Conservation (phyloP, 2,113 vertebrate genomes). For the Suricata suricatta region DNA sequence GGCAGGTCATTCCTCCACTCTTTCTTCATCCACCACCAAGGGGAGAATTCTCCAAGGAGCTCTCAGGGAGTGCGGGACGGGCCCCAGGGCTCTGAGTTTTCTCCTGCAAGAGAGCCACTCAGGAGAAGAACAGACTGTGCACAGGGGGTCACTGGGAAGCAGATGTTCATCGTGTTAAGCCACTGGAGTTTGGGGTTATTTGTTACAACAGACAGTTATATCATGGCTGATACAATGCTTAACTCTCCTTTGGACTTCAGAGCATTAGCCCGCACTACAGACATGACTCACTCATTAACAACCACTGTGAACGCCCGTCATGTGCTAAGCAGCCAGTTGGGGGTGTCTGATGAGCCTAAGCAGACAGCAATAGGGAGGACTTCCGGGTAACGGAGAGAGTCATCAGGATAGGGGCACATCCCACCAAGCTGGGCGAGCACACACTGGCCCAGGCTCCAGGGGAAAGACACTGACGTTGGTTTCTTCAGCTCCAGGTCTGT, state of each 20-base stretch:
- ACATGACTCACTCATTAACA: not conserved
- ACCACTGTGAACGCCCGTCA: not conserved
- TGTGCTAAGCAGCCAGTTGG: not conserved
- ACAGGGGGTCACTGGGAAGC: not conserved
- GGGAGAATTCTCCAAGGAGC: not conserved
- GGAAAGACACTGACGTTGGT: not conserved
- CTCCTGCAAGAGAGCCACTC: not conserved
- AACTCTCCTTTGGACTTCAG: not conserved
- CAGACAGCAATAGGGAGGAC: not conserved
- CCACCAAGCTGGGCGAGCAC: too few species aligned
- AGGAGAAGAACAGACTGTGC: not conserved
- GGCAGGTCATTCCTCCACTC: fast-evolving
- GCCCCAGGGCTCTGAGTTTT: not conserved
- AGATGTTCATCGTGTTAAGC: too few species aligned
- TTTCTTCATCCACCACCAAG: fast-evolving
- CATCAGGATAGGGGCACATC: not conserved
- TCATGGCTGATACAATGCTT: not conserved
- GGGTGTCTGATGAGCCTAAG: not conserved
- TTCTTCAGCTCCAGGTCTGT: not conserved
- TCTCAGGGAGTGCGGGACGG: not conserved
- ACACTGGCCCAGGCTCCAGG: fast-evolving
- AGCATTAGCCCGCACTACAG: not conserved
- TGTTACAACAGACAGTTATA: not conserved
- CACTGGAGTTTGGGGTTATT: not conserved
- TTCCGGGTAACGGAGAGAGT: not conserved